Base-by-base conservation (phyloP, 2,113 vertebrate species). In the Burhinus bistriatus region DNA sequence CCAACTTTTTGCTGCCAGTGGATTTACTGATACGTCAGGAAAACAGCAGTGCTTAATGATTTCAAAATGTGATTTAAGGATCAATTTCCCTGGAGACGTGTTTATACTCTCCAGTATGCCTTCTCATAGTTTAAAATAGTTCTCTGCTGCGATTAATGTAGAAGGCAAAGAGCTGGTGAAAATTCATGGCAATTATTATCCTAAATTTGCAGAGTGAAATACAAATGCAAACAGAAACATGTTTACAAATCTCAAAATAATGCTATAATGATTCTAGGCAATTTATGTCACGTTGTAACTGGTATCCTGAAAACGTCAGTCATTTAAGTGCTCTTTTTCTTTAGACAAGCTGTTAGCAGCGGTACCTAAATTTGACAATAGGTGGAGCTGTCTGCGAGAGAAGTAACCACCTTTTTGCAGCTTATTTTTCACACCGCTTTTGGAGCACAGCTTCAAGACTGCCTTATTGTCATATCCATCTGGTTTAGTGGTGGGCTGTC, bases 321-420 rank as follows among this genome's bases (percentile, higher is more conserved):
- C 19, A 78, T 40, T 79, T 5, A 38, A 81, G 45, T 29, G 6
- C 4, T 34, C 13, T 10, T n/a, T 4, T 44, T 9, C 44, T 79
- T 83, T 7, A 34, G 16, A 47, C 55, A 54, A 72, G 42, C 57
- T 34, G 18, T 16, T 52, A 47, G 25, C 52, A 59, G 83, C 17
- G 13, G 54, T 96, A 81, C 92, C 58, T 52, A 40, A 64, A 62
- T 47, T 58, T 40, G 92, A 94, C 95, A 97, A 94, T 83, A 96
- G 96, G 73, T 97, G 93, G 93, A 77, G 97, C 90, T 97, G 54
- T 93, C 78, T 83, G 92, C 95, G 95, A 96, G 90, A 95, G 87
- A 93, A 94, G 93, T 3, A 62, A 58, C 59, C 25, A 22, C 42
- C 38, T 81, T 34, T 29, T 11, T 1, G 36, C 52, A 47, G 51